Conservation (phyloP, 2,113 vertebrate genomes). For the Psephotus haematonotus region DNA sequence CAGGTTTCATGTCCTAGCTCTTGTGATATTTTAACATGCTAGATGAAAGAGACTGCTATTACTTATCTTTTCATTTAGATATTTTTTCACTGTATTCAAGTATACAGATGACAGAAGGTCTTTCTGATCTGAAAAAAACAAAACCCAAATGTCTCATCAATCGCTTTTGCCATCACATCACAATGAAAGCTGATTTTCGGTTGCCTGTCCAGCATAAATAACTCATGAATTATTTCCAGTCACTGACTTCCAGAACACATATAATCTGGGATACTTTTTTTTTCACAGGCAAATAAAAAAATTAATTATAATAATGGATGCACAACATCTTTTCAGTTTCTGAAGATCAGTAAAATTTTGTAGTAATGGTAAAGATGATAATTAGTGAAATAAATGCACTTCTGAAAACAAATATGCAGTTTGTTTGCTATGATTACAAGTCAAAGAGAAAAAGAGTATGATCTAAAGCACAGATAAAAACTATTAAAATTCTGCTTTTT, state of each 20-base stretch:
- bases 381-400: background rate
- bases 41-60: background rate
- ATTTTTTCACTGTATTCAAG: background rate
- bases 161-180: background rate
- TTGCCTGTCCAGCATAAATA: background rate
- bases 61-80: background rate
- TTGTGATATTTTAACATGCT: background rate
- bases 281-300: background rate
- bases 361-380: background rate
- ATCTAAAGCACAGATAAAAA: background rate
- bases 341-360: background rate
- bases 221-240: background rate
- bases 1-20: background rate
- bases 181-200: background rate
- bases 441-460: background rate
- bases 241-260: background rate
- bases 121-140: background rate
- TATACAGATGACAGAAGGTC: background rate
- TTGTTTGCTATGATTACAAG: background rate
- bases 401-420: background rate
- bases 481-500: background rate
- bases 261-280: background rate
- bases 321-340: background rate
- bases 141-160: background rate
- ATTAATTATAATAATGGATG: background rate